phyloP scores from a whole-genome alignment of 1,140 invertebrate species.

The Drosophila subobscura region DNA sequence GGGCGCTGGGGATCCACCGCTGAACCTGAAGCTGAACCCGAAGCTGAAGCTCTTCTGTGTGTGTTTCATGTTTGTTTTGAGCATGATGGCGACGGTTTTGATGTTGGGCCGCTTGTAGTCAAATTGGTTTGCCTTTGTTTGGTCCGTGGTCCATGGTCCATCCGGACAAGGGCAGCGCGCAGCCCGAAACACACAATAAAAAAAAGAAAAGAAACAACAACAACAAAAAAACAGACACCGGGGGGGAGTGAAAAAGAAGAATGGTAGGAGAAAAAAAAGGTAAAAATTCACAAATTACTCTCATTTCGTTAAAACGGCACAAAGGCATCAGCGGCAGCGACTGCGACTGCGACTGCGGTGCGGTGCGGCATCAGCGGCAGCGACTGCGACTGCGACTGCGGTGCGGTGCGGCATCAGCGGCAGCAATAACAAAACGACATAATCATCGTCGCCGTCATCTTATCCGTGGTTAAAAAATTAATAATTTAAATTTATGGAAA shows the following conservation, averaged over 20 bases:
- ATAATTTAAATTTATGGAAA: conserved; percentile 81
- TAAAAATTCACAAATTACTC: conserved; percentile 79
- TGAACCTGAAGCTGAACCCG: background rate
- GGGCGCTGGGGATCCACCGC: background rate
- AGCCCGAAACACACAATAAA: conserved; percentile 13
- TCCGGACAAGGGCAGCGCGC: conserved; percentile 22
- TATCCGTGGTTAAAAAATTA: conserved; percentile 80
- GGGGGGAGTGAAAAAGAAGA: conserved; percentile 9
- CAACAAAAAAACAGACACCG: conserved; percentile 37
- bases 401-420: conserved; percentile 40
- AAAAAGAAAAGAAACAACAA: conserved; percentile 14
- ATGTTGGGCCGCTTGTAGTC: conserved; percentile 71
- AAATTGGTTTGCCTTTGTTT: conserved; percentile 77
- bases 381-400: conserved; percentile 11
- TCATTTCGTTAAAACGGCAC: conserved; percentile 79
- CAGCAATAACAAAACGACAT: conserved; percentile 78
- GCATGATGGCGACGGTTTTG: conserved; percentile 60
- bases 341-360: background rate
- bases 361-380: conserved; percentile 44
- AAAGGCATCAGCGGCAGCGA: conserved; percentile 49
- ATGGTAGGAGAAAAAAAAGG: conserved; percentile 50
- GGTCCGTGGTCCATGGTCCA: conserved; percentile 40
- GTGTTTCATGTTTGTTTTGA: conserved; percentile 61
- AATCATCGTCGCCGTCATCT: conserved; percentile 79
- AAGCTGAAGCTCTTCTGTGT: conserved; percentile 21